Evolutionary conservation across 2,113 vertebrate genomes (phyloP), one percentile per base, ranked within the genome.

Genomic region (Cichladusa arquata): DNA sequence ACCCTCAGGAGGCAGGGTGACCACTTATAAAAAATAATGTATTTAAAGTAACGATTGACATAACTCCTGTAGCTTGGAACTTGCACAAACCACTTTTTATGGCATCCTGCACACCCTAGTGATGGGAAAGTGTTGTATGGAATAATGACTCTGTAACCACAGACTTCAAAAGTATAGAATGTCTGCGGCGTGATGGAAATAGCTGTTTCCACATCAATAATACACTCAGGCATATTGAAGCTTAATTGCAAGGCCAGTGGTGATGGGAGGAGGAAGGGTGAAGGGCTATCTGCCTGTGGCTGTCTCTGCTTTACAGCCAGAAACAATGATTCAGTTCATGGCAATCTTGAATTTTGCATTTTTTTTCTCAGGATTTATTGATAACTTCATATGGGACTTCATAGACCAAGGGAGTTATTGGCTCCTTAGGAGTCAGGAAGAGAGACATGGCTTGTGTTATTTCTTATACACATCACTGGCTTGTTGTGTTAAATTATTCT

Each of bases 321-420:
- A 92, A 97, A 95, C 77, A 91, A 44, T 94, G 95, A 97, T 96
- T 97, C 84, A 86, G 79, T 96, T 87, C 29, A 67, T 83, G 87
- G 91, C 94, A 67, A 94, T 92, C 93, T 96, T 86, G 84, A 96
- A 56, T 58, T 96, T 34, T 95, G 77, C 78, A 34, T 95, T 95
- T 97, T 95, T 95, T 97, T 96, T 24, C 93, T 97, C 89, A 88
- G 97, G 94, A 93, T 83, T 97, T 97, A 92, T 83, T 78, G 76
- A 94, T 97, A 92, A 91, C 82, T 97, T 95, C 3, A 11, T 80
- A 54, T 76, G 71, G 60, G 87, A 72, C 73, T 93, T 95, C 50
- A 48, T 74, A 94, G 42, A 79, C 86, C 76, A 77, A 91, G 86
- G 76, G 72, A 96, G 89, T 93, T 97, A 93, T 22, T 95, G 94